phyloP scores from a whole-genome alignment of 2,113 vertebrate genomes.

The Sporophila hypoxantha region DNA sequence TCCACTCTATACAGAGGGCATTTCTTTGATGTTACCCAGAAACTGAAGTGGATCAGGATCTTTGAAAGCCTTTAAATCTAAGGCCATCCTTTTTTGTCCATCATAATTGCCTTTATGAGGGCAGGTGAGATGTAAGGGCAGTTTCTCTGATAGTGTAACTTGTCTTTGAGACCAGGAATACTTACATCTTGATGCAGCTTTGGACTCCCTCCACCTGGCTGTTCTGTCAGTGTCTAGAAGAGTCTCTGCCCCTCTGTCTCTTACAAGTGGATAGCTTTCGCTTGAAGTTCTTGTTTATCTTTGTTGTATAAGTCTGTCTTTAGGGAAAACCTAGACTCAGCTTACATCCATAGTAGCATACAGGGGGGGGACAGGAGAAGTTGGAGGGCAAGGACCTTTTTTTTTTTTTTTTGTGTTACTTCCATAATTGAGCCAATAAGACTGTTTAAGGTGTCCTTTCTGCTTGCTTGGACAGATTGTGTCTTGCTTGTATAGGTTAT shows the following conservation, averaged over 20 bases:
- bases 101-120: neutral
- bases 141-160: neutral
- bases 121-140: neutral
- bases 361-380: rapidly evolving
- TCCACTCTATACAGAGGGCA: neutral
- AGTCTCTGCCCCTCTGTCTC: neutral
- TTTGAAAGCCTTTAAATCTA: neutral
- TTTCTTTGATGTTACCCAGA: neutral
- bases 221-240: neutral
- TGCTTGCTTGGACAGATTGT: neutral
- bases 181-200: neutral
- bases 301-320: neutral
- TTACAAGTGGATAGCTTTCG: neutral
- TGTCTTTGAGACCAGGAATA: neutral
- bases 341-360: neutral
- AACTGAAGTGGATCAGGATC: neutral
- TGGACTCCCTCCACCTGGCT: neutral
- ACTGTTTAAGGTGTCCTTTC: neutral
- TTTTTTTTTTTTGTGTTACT: neutral
- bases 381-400: neutral
- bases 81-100: neutral
- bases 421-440: neutral
- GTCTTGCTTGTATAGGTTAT: neutral
- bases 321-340: neutral
- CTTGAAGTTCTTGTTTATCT: neutral